Percentiles rank a stretch among this genome's conserved stretches.
phyloP scores from a whole-genome alignment of 2,888 invertebrate species.

The Pristionchus mayeri region DNA sequence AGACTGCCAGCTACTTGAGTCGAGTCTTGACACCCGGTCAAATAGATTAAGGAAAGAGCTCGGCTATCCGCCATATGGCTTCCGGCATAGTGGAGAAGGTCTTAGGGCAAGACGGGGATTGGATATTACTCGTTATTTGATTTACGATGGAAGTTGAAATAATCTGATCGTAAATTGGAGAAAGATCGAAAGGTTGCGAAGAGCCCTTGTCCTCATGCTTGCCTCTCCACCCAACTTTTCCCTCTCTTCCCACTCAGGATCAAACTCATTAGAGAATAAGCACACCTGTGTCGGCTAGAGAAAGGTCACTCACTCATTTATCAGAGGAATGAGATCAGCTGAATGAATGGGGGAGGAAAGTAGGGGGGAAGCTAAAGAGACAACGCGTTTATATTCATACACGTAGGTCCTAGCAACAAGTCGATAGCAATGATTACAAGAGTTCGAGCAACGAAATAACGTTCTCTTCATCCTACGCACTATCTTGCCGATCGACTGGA shows the following conservation, averaged over 20 bases:
- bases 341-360: neutral
- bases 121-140: no score
- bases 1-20: no score
- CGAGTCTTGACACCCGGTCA: neutral
- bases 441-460: no score
- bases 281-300: neutral
- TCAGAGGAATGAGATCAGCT: neutral
- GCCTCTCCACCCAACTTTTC: neutral
- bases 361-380: neutral
- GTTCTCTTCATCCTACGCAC: no score
- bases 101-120: neutral
- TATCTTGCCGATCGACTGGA: no score
- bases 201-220: neutral
- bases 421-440: no score
- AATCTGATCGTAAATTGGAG: no score
- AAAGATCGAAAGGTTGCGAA: neutral
- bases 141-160: no score
- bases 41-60: neutral
- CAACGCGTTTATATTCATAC: neutral
- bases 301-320: slow-evolving; percentile 11
- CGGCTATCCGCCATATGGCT: no score
- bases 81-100: neutral
- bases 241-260: neutral
- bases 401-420: no score
- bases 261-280: neutral